phyloP scores from a whole-genome alignment of 1,140 invertebrate genomes.

The Micrasema minimum region DNA sequence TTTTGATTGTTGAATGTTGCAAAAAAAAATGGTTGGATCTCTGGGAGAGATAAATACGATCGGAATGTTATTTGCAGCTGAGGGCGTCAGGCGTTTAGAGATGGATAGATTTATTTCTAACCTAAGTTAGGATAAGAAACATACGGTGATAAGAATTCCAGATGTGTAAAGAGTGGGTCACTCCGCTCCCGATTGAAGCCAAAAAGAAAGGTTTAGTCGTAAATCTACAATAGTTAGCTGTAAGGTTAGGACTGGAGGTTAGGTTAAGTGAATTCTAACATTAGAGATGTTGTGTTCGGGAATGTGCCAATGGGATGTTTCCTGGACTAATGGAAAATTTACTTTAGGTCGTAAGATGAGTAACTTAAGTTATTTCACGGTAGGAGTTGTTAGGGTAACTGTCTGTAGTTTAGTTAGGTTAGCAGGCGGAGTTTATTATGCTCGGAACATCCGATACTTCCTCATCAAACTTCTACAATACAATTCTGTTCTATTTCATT shows the following conservation, averaged over 20 bases:
- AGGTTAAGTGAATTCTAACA: slow-evolving; percentile 41
- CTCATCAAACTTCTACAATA: slow-evolving; percentile 16
- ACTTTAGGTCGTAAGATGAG: slow-evolving; percentile 30
- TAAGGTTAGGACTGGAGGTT: slow-evolving; percentile 45
- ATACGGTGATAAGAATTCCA: slow-evolving; percentile 45
- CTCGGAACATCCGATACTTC: slow-evolving; percentile 1
- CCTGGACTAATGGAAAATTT: slow-evolving; percentile 48
- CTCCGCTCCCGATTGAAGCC: slow-evolving; percentile 23
- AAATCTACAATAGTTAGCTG: slow-evolving; percentile 43
- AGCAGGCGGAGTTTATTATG: slow-evolving; percentile 21
- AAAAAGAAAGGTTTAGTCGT: slow-evolving; percentile 40
- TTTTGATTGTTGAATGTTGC: slow-evolving; percentile 12
- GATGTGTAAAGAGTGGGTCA: slow-evolving; percentile 33
- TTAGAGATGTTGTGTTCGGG: slow-evolving; percentile 48
- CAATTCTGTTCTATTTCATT: slow-evolving; percentile 38
- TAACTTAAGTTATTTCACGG: slow-evolving; percentile 35
- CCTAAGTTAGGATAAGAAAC: slow-evolving; percentile 31
- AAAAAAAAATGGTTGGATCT: slow-evolving; percentile 30
- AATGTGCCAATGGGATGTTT: slow-evolving; percentile 49
- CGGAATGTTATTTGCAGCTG: slow-evolving; percentile 28
- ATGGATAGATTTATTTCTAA: slow-evolving; percentile 40
- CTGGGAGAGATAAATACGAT: slow-evolving; percentile 27
- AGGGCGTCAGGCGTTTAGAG: slow-evolving; percentile 10
- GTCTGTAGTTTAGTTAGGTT: slow-evolving; percentile 48
- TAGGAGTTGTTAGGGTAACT: slow-evolving; percentile 49